Base-by-base conservation (phyloP, 2,797 vertebrate species). In the Lagorchestes hirsutus region DNA sequence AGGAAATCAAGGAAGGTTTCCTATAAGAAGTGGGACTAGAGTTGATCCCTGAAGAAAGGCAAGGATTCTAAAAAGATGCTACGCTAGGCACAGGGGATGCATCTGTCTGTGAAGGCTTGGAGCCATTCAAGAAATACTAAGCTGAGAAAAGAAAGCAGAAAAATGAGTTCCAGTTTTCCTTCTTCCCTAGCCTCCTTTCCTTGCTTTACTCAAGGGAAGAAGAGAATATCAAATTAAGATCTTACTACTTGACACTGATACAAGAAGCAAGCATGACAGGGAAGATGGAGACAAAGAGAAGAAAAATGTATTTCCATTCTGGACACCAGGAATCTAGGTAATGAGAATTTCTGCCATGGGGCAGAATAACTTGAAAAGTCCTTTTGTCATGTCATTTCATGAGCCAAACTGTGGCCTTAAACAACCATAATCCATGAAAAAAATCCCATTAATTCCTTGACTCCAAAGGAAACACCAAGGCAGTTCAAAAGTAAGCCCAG, bases 401-500 rank as follows among this genome's bases (percentile, higher is more conserved):
- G 67, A 91, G 10, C 55, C 62, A 95, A 97, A 95, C 92, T 52
- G 52, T 93, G 52, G 0, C 1, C 0, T 56, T 55, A 91, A 96
- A 97, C 31, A 97, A 34, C 2, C 22, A 67, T 93, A 62, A 9
- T 54, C 0, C 55, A 9, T 67, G 56, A 90, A 87, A 46, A 92
- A 96, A 56, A 94, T 98, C 95, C 92, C 97, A 90, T 96, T 96
- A 95, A 97, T 93, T 58, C 96, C 97, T 95, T 87, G 11, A 93
- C 93, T 98, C 95, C 67, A 92, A 97, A 93, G 82, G 96, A 98
- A 98, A 96, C 24, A 62, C 87, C 92, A 94, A 91, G 82, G 59
- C 92, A 97, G 97, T 97, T 97, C 97, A 94, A 97, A 91, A 95
- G 82, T 95, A 96, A 92, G 92, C 98, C 96, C 96, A 55, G 95